A percentile compares a stretch with the other conserved stretches of the same genome.
Conservation (phyloP, 2,113 vertebrate species). For the Procavia capensis region DNA sequence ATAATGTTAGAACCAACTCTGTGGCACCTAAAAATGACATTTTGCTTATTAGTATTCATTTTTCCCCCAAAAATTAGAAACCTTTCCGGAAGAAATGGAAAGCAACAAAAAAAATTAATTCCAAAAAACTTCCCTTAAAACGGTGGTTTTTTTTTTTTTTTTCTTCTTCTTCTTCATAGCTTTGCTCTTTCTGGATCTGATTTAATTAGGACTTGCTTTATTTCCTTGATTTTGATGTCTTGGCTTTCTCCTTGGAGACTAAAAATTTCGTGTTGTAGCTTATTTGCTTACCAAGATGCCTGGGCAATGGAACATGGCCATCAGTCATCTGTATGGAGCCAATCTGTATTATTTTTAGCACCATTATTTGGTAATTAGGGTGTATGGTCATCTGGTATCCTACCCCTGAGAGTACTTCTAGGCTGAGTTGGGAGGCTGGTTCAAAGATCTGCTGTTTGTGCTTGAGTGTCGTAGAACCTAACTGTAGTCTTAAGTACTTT, state of each 20-base stretch:
- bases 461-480: not conserved
- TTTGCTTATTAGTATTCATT: not conserved
- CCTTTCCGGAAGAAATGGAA: not conserved
- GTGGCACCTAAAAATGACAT: no score
- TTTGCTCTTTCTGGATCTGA: constrained; percentile 32
- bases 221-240: constrained; percentile 50
- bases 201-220: constrained; percentile 63
- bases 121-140: constrained; percentile 47
- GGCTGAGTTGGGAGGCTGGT: not conserved
- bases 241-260: constrained; percentile 49
- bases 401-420: not conserved
- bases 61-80: not conserved
- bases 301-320: not conserved
- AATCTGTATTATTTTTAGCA: not conserved
- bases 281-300: constrained; percentile 42
- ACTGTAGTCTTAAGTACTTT: not conserved
- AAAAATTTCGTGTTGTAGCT: constrained; percentile 22
- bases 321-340: not conserved
- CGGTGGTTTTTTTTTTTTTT: no score
- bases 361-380: not conserved
- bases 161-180: not conserved
- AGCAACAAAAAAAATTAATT: constrained; percentile 53
- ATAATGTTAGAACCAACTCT: no score
- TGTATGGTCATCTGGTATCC: not conserved
- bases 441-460: not conserved